These are phyloP conservation scores for Resseliella maxima DNA, from an alignment of 2,888 invertebrate genomes.

Conservation along the genomic window DNA sequence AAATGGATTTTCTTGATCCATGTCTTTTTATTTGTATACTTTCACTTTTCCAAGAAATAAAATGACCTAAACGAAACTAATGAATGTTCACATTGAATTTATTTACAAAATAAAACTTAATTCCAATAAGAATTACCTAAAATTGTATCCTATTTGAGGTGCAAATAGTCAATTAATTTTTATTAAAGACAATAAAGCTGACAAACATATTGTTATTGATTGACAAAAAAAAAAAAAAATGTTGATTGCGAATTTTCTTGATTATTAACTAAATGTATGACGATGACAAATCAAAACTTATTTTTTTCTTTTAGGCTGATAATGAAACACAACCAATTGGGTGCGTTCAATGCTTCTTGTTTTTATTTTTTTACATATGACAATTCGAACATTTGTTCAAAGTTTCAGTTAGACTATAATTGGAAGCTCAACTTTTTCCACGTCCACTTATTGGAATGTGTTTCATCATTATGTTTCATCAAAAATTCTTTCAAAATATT, in stretches of 20 bases:
- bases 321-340: not conserved
- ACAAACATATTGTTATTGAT: constrained; percentile 42
- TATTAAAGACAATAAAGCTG: constrained; percentile 2
- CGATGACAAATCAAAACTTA: constrained; percentile 4
- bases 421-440: no score
- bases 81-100: not conserved
- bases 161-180: not conserved
- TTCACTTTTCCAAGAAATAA: not conserved
- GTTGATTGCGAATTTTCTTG: not conserved
- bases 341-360: constrained; percentile 34
- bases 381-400: no score
- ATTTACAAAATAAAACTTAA: not conserved
- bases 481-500: no score
- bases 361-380: no score
- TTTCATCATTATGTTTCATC: no score
- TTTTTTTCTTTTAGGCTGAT: not conserved
- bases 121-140: not conserved
- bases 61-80: not conserved
- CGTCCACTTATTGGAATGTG: no score
- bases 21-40: constrained; percentile 41
- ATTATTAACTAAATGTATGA: not conserved
- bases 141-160: not conserved
- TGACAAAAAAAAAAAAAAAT: not conserved
- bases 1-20: constrained; percentile 46
- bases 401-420: no score